A percentile compares a stretch with the other conserved stretches of the same genome.
These are phyloP conservation scores for Leptinotarsa texana DNA, from an alignment of 1,140 invertebrate species.

Conservation along the genomic window DNA sequence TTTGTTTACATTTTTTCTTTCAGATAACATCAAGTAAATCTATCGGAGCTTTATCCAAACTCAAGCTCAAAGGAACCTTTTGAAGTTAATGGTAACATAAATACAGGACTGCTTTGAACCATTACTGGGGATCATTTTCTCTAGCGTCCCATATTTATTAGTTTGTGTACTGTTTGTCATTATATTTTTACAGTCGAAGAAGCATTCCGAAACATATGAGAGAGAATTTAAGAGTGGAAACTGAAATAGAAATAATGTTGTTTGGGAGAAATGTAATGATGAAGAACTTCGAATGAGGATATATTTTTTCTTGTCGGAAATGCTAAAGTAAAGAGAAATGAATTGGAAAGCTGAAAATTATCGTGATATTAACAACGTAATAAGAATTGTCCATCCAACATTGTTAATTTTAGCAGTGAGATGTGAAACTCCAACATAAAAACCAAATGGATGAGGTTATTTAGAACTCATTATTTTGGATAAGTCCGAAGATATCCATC, in stretches of 20 bases:
- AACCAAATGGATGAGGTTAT: not conserved
- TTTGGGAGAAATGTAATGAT: no score
- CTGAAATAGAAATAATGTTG: no score
- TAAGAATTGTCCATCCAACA: no score
- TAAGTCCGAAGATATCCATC: not conserved
- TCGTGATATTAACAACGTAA: no score
- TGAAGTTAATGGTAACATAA: slow-evolving; percentile 8
- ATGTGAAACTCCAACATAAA: no score
- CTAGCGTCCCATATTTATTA: not conserved
- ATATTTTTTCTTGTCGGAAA: no score
- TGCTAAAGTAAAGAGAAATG: no score
- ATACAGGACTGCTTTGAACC: not conserved
- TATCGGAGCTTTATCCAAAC: not conserved
- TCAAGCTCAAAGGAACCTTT: not conserved
- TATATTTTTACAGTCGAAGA: not conserved
- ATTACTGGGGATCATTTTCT: not conserved
- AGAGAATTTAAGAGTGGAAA: not conserved
- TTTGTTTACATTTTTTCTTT: not conserved
- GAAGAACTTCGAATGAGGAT: no score
- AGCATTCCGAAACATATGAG: not conserved
- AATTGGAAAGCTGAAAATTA: no score
- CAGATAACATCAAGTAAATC: not conserved
- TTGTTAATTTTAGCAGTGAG: no score
- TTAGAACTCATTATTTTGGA: not conserved
- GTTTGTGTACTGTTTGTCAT: not conserved